phyloP scores from a whole-genome alignment of 2,888 invertebrate species.

The Hypena proboscidalis region DNA sequence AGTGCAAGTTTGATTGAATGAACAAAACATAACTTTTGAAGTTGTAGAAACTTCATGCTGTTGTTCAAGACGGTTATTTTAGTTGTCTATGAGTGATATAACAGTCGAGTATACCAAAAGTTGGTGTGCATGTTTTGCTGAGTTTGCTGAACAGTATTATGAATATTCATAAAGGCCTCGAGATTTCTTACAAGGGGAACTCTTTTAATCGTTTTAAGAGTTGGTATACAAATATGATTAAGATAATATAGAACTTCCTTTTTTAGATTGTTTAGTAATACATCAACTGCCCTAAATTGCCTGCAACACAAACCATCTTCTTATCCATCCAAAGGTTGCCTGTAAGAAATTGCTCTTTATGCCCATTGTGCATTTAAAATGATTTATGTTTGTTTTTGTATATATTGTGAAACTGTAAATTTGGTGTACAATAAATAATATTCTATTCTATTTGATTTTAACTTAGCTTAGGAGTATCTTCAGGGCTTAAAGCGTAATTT shows the following conservation, averaged over 20 bases:
- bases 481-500: too few species aligned
- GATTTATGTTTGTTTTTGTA: too few species aligned
- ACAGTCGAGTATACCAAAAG: constrained; percentile 53
- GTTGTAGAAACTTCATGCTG: constrained; percentile 31
- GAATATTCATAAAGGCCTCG: constrained; percentile 72
- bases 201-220: constrained; percentile 63
- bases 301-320: too few species aligned
- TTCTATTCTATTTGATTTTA: too few species aligned
- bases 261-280: too few species aligned
- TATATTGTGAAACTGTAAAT: too few species aligned
- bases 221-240: constrained; percentile 31
- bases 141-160: constrained; percentile 62
- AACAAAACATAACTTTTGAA: constrained; percentile 40
- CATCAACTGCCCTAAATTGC: too few species aligned
- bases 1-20: constrained; percentile 43
- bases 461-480: neutral
- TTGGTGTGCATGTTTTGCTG: constrained; percentile 54
- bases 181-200: constrained; percentile 62
- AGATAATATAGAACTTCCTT: constrained; percentile 17
- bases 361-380: too few species aligned
- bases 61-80: constrained; percentile 45
- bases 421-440: too few species aligned
- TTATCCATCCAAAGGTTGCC: too few species aligned
- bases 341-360: too few species aligned
- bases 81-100: constrained; percentile 48